Evolutionary conservation across 2,888 invertebrate species (phyloP).

Genomic region (Formica aserva): DNA sequence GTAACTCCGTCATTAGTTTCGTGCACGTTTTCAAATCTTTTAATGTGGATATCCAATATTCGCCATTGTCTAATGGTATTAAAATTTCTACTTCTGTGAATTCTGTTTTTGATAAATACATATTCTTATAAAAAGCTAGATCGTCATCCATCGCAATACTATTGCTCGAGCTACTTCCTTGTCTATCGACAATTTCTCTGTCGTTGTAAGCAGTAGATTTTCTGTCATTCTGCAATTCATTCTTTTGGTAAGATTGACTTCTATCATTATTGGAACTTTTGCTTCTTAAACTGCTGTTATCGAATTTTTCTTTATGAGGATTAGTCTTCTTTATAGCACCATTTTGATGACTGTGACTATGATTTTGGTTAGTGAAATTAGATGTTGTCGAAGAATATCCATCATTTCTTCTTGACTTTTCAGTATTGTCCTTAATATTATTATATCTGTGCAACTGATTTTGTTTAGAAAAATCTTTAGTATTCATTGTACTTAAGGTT

Average conservation of each 20-base stretch:
- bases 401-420: neutral
- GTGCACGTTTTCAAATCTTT: slow-evolving; percentile 57
- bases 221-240: neutral
- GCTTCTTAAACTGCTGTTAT: neutral
- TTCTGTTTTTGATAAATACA: slow-evolving; percentile 68
- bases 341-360: neutral
- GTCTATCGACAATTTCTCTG: neutral
- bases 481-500: neutral
- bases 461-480: neutral
- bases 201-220: neutral
- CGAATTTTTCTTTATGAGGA: neutral
- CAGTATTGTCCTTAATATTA: neutral
- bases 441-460: neutral
- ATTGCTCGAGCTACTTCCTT: neutral
- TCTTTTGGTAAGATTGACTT: neutral
- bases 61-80: slow-evolving; percentile 33
- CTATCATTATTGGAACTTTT: neutral
- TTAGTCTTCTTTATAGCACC: neutral
- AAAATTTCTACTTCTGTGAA: slow-evolving; percentile 72
- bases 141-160: slow-evolving; percentile 39
- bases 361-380: neutral
- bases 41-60: slow-evolving; percentile 75
- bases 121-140: slow-evolving; percentile 55
- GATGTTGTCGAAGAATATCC: neutral
- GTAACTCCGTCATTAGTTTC: slow-evolving; percentile 62